phyloP scores from a whole-genome alignment of 2,797 vertebrate species.

The Melopsittacus undulatus region DNA sequence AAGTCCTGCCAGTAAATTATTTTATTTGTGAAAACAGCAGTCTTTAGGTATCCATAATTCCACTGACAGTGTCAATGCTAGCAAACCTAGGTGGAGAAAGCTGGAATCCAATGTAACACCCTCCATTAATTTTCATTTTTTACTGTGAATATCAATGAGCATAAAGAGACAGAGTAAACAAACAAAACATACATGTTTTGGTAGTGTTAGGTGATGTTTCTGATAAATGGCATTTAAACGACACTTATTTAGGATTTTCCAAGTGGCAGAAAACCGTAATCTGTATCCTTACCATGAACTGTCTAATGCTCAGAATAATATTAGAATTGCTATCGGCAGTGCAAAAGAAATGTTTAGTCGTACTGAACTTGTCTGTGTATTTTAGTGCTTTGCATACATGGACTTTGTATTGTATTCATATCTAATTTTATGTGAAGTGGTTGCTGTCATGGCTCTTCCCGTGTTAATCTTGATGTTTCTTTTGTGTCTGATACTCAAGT shows the following conservation, averaged over 20 bases:
- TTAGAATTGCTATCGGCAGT: not conserved
- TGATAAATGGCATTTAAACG: not conserved
- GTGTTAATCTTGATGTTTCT: not conserved
- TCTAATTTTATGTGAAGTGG: not conserved
- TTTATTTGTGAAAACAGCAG: not conserved
- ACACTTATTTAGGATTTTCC: not conserved
- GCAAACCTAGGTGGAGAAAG: not conserved
- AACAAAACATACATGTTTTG: not conserved
- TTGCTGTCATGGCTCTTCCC: not conserved
- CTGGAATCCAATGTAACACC: not conserved
- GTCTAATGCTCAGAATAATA: not conserved
- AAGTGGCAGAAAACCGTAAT: not conserved
- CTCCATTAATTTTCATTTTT: not conserved
- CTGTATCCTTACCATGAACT: not conserved
- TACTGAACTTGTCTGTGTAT: not conserved
- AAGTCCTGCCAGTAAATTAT: not conserved
- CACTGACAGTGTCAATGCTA: accelerated
- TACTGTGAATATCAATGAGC: not conserved
- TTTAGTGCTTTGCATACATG: not conserved
- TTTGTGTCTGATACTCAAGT: not conserved
- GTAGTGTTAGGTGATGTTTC: not conserved
- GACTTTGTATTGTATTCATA: not conserved
- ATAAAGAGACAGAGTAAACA: not conserved
- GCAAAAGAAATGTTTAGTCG: not conserved
- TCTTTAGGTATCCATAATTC: not conserved